Evolutionary conservation across 1,140 invertebrate species (phyloP).

Genomic region (Choristoneura fumiferana): DNA sequence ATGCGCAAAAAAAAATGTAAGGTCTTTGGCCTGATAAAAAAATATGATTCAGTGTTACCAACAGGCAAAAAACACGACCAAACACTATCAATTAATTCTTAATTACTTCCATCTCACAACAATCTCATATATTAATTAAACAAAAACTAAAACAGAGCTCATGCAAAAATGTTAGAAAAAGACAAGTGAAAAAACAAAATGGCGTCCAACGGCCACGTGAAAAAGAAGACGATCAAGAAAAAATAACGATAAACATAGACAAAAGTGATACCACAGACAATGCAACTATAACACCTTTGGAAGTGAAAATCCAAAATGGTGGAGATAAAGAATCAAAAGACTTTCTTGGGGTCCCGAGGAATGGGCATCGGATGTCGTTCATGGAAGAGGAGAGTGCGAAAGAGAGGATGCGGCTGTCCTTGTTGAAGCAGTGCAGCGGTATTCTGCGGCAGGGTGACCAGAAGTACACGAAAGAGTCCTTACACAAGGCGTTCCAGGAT

Average conservation of each 20-base stretch:
- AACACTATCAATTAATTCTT: too few species aligned
- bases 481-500: slow-evolving; percentile 82
- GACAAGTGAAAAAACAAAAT: slow-evolving; percentile 3
- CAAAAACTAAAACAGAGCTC: too few species aligned
- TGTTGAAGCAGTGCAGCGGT: slow-evolving; percentile 82
- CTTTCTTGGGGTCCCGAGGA: slow-evolving; percentile 44
- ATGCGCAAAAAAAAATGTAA: too few species aligned
- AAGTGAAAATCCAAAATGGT: slow-evolving; percentile 29
- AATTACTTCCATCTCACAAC: too few species aligned
- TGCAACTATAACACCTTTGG: slow-evolving; percentile 28
- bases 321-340: slow-evolving; percentile 27
- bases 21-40: too few species aligned
- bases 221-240: background rate
- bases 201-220: background rate
- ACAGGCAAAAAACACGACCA: too few species aligned
- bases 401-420: slow-evolving; percentile 77
- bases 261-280: slow-evolving; percentile 31
- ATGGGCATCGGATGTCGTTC: slow-evolving; percentile 76
- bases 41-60: too few species aligned
- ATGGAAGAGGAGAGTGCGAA: slow-evolving; percentile 84
- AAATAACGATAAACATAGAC: slow-evolving; percentile 9
- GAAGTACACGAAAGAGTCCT: slow-evolving; percentile 80
- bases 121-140: too few species aligned
- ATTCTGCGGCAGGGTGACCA: slow-evolving; percentile 79
- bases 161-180: background rate